Base-by-base conservation (phyloP, 2,113 vertebrate species). In the Pedionomus torquatus region DNA sequence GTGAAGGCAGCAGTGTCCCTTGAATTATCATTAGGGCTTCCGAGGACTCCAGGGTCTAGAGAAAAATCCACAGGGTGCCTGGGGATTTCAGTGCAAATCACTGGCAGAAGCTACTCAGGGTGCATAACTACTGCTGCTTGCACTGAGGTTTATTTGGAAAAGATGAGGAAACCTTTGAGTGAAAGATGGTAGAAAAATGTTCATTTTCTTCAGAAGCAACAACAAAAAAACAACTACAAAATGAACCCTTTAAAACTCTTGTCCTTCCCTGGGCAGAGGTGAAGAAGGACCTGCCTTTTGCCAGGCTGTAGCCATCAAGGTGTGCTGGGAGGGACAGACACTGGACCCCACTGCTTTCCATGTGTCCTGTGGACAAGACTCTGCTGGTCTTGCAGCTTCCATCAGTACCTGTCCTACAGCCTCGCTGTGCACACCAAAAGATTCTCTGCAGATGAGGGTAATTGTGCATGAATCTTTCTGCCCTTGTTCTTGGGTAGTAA, bases 21-120 rank as follows among this genome's bases (percentile, higher is more conserved):
- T 2, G 11, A 41, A 3, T 37, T 68, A 2, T 1, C 64, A 9
- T 35, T 33, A 17, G 35, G 25, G 61, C 19, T 83, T 31, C 79
- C 37, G 65, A 37, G 65, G 21, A 4, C 28, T 14, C 14, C 2
- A 25, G 35, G 81, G 18, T 17, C 65, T 28, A 2, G 54, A 48
- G 44, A 7, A 9, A 44, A 25, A 21, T 2, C 4, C 15, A 1
- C 0, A 3, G 21, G 0, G 6, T 24, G 17, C 10, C 17, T 3
- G 4, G 20, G 35, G 37, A 5, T 66, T 87, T 70, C 65, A 51
- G 5, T 63, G 39, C 0, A 5, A 69, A 24, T 49, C 2, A 1
- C 10, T 11, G 54, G 33, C 2, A 9, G 37, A 66, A 57, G 65
- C 26, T 31, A 44, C 71, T 74, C 0, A 1, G 14, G 68, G 9